phyloP scores from a whole-genome alignment of 2,113 vertebrate genomes.

The Thalassoma bifasciatum region DNA sequence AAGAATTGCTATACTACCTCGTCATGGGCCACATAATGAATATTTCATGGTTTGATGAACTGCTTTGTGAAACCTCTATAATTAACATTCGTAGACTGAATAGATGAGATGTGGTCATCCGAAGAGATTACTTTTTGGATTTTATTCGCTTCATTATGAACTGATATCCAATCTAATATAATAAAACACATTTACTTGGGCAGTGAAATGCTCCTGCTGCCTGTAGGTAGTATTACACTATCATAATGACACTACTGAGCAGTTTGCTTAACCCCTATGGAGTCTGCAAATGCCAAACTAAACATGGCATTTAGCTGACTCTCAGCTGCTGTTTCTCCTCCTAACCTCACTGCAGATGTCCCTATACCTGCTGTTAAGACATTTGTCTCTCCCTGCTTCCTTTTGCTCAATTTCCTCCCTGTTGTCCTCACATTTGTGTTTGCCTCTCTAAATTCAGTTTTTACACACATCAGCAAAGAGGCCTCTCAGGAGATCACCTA shows the following conservation, averaged over 20 bases:
- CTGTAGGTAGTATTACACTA: background rate
- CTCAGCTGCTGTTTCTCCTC: slow-evolving; percentile 5
- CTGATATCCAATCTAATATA: background rate
- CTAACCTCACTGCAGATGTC: background rate
- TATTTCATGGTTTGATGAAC: no score
- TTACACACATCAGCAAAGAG: background rate
- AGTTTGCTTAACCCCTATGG: slow-evolving; percentile 50
- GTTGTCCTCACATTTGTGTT: background rate
- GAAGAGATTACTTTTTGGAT: no score
- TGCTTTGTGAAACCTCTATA: no score
- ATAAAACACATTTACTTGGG: background rate
- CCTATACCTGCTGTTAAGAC: slow-evolving; percentile 9
- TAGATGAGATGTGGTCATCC: no score
- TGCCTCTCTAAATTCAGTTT: background rate
- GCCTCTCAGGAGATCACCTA: background rate
- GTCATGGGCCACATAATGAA: no score
- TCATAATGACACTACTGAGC: slow-evolving; percentile 40
- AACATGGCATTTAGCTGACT: slow-evolving; percentile 50
- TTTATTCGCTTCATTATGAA: no score
- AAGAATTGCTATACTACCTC: no score
- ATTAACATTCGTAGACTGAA: no score
- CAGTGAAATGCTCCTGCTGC: background rate
- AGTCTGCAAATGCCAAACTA: slow-evolving; percentile 62
- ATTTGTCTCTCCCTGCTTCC: background rate
- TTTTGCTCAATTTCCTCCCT: background rate